phyloP scores from a whole-genome alignment of 2,113 vertebrate species.

The Rhynchopsitta pachyrhyncha region DNA sequence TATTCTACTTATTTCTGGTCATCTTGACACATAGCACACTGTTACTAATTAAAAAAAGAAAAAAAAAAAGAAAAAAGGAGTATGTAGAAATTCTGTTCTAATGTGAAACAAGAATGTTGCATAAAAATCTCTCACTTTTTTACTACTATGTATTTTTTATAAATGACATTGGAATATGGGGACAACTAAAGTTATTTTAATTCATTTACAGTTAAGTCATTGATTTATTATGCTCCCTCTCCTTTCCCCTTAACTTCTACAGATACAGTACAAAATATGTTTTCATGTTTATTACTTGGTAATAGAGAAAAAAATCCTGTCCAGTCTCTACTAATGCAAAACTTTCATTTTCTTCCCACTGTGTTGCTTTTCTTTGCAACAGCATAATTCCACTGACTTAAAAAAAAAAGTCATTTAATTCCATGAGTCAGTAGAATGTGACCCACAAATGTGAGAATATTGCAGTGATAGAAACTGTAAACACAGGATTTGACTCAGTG shows the following conservation, averaged over 20 bases:
- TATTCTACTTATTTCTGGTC: conserved; percentile 13
- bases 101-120: neutral
- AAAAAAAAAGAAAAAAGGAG: neutral
- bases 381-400: neutral
- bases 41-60: neutral
- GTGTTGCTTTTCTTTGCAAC: neutral
- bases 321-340: conserved; percentile 26
- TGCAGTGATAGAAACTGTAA: conserved; percentile 32
- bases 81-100: neutral
- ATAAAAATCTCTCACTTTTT: neutral
- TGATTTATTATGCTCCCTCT: neutral
- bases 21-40: neutral
- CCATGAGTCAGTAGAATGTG: neutral
- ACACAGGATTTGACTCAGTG: conserved; percentile 23
- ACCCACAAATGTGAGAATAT: neutral
- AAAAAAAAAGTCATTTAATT: neutral
- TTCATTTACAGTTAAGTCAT: conserved; percentile 23
- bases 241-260: neutral
- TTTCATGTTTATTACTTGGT: conserved; percentile 53
- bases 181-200: neutral
- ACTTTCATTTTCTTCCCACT: neutral
- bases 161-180: neutral
- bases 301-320: conserved; percentile 64
- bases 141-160: neutral
- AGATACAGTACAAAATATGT: conserved; percentile 30